Evolutionary conservation across 1,140 invertebrate species (phyloP).

Genomic region (Propsilocerus akamusi): DNA sequence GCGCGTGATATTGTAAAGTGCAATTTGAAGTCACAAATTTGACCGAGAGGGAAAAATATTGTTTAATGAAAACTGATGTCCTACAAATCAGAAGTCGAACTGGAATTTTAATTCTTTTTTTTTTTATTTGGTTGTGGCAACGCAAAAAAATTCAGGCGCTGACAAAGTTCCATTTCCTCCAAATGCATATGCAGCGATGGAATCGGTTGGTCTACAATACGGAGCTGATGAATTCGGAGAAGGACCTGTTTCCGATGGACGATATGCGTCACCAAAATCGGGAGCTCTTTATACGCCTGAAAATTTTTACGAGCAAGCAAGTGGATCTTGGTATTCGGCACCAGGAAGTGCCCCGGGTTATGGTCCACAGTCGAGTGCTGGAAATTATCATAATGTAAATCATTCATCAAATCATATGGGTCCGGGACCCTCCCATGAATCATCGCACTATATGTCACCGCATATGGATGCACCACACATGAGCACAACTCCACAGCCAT

Average conservation of each 20-base stretch:
- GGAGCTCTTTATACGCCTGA: constrained; percentile 16
- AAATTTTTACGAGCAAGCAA: constrained; percentile 21
- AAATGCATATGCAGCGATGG: not conserved
- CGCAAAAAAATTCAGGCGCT: too few relatives aligned
- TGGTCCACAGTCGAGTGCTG: constrained; percentile 10
- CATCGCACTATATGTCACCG: constrained; percentile 30
- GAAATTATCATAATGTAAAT: constrained; percentile 17
- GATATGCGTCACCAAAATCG: constrained; percentile 66
- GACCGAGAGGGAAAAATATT: too few relatives aligned
- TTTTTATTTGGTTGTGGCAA: too few relatives aligned
- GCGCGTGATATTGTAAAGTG: too few relatives aligned
- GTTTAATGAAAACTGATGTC: too few relatives aligned
- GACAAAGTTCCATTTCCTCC: not conserved
- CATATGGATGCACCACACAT: constrained; percentile 7
- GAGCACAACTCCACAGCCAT: constrained; percentile 33
- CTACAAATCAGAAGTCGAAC: too few relatives aligned
- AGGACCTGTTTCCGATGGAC: constrained; percentile 18
- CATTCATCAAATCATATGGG: constrained; percentile 14
- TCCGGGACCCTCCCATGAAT: constrained; percentile 17
- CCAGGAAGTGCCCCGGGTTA: constrained; percentile 11
- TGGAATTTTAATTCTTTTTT: too few relatives aligned
- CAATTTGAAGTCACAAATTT: too few relatives aligned
- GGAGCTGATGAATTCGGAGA: constrained; percentile 73
- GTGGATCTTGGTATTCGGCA: constrained; percentile 19
- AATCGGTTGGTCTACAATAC: constrained; percentile 41